Conservation (phyloP, 2,113 vertebrate genomes). For the Misgurnus anguillicaudatus region DNA sequence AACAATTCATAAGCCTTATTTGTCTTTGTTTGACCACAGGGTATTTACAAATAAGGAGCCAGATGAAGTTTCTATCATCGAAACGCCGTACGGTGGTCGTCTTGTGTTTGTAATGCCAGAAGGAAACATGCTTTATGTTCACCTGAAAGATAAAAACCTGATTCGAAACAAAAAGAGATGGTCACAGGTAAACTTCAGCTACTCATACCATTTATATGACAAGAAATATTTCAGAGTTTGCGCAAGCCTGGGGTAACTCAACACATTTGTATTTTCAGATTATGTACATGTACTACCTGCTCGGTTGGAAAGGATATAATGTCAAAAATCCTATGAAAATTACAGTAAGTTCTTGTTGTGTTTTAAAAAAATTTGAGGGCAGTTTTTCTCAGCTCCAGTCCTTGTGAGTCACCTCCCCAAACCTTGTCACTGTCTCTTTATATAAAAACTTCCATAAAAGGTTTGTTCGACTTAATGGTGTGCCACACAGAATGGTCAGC, state of each 20-base stretch:
- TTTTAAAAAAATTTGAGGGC: no score
- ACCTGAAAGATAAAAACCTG: conserved; percentile 76
- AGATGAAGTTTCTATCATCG: conserved; percentile 74
- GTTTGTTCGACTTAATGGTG: no score
- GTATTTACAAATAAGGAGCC: conserved; percentile 78
- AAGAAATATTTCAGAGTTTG: neutral
- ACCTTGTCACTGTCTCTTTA: no score
- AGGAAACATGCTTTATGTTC: conserved; percentile 77
- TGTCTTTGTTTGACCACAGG: conserved; percentile 46
- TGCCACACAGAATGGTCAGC: no score
- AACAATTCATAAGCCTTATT: no score
- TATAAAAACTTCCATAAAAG: no score
- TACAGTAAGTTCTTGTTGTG: conserved; percentile 54
- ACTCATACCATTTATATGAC: neutral
- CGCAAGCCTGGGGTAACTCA: neutral
- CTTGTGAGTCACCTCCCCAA: no score
- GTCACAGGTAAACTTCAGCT: conserved; percentile 73
- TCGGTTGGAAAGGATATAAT: conserved; percentile 79
- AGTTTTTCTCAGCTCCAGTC: neutral
- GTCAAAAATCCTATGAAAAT: conserved; percentile 74
- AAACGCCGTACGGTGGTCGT: conserved; percentile 76
- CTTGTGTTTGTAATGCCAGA: conserved; percentile 75
- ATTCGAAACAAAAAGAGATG: conserved; percentile 83
- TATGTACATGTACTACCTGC: conserved; percentile 82
- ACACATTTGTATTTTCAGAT: conserved; percentile 65